Evolutionary conservation across 2,113 vertebrate genomes (phyloP), one percentile per base, ranked within the genome.

Genomic region (Arenaria interpres): DNA sequence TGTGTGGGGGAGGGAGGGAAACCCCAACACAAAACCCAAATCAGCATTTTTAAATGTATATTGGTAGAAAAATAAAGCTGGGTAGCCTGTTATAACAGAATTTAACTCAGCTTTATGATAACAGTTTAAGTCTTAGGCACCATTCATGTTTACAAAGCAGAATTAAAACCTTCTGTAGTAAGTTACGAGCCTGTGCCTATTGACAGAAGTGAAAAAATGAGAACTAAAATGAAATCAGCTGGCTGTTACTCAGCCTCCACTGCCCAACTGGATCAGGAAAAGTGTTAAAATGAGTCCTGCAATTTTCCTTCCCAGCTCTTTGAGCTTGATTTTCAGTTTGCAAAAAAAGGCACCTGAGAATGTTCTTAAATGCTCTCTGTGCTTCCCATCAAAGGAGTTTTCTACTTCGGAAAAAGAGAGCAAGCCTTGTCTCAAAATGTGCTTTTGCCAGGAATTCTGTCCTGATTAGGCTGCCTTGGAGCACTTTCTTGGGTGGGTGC

Each of bases 401-500:
- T 96, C 90, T 97, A 69, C 89, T 93, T 88, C 85, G 92, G 93
- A 88, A 93, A 93, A 93, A 95, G 83, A 93, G 84, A 91, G 78
- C 6, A 7, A 95, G 84, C 67, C 92, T 90, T 95, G 92, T 93
- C 93, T 80, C 21, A 56, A 53, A 80, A 75, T 2, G n/a, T 54
- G 64, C 66, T 96, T 81, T 95, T 90, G 83, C 88, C 95, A 93
- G 66, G 69, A 87, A 92, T 96, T 93, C 93, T 95, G 72, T 63
- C 67, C 85, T 91, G 82, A 87, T 95, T 92, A 95, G 89, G 68
- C 86, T 82, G 85, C 67, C 82, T 81, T 82, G 85, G 78, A 93
- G 79, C 88, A 12, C 68, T 96, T 95, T 85, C 83, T 72, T 88
- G 87, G 94, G 69, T 92, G 69, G 28, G 85, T 96, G 91, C 88